Base-by-base conservation (phyloP, 2,113 vertebrate species). In the Panurus biarmicus region DNA sequence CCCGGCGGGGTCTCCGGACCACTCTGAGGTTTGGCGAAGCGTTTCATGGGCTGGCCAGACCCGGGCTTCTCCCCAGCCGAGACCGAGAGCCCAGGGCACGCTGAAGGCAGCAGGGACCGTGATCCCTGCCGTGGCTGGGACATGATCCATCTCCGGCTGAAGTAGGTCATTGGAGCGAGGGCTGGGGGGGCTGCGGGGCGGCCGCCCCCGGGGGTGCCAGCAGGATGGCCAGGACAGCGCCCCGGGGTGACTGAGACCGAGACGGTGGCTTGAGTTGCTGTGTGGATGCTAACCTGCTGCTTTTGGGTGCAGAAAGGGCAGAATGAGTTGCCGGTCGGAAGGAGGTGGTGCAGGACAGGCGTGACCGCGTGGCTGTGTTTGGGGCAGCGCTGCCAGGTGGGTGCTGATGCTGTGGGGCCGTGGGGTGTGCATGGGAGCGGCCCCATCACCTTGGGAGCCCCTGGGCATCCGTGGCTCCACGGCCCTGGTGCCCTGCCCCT, bases 241-340 rank as follows among this genome's bases (percentile, higher is more conserved):
- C 28, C 26, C 0, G 3, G 36, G 50, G 26, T 0, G 13, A 16
- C 14, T 0, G 33, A 5, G 6, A 0, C 33, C 18, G 3, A 16
- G 6, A 8, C 40, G 12, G 14, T 4, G 36, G 3, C 26, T 18
- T 11, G 45, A 18, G 62, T 1, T 0, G 3, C 51, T 7, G 2
- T 0, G 35, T 6, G 1, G 8, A 0, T 18, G 61, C 16, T n/a
- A 47, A 26, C 4, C 51, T 5, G 66, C 57, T n/a, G 75, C 24
- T 83, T 88, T 76, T 16, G 72, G 58, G 54, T 1, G 50, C 28
- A 61, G 85, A 69, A 85, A 82, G 71, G 44, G 66, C 78, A 85
- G 44, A 75, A 72, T 42, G 25, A 0, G 18, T 9, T 5, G 42
- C 10, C 0, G 6, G 51, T 58, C 8, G 6, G 66, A 18, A 51